These are phyloP conservation scores for Lochmaea crataegi DNA, from an alignment of 2,888 invertebrate genomes.

Conservation along the genomic window DNA sequence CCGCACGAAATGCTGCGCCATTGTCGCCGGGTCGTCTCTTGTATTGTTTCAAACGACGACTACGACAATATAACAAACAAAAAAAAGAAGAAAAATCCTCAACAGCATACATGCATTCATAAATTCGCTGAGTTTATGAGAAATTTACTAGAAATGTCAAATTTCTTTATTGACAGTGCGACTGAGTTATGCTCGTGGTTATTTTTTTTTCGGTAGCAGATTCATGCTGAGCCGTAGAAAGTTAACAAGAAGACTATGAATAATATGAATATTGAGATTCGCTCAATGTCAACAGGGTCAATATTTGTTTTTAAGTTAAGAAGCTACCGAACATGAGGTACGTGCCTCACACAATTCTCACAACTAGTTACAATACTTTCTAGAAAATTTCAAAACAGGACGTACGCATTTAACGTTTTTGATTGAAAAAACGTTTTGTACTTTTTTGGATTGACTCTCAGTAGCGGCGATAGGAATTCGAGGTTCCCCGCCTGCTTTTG, in stretches of 20 bases:
- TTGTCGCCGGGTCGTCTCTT: slow-evolving; percentile 45
- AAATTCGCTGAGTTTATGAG: slow-evolving; percentile 38
- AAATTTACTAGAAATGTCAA: slow-evolving; percentile 40
- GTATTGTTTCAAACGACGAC: slow-evolving; percentile 38
- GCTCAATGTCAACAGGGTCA: slow-evolving; percentile 15
- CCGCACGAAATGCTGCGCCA: slow-evolving; percentile 50
- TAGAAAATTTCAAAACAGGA: no score
- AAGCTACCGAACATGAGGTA: background rate
- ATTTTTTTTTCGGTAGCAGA: slow-evolving; percentile 31
- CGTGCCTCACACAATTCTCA: background rate
- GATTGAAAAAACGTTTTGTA: no score
- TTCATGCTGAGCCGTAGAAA: slow-evolving; percentile 30
- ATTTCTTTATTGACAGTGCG: slow-evolving; percentile 37
- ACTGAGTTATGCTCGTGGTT: slow-evolving; percentile 25
- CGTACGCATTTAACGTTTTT: no score
- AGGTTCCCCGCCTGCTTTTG: no score
- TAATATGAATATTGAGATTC: slow-evolving; percentile 28
- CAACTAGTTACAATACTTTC: background rate
- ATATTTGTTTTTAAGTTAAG: slow-evolving; percentile 8
- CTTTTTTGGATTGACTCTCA: no score
- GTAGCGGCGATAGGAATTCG: no score
- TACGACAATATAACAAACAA: slow-evolving; percentile 18
- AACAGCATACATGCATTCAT: slow-evolving; percentile 37
- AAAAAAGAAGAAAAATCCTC: slow-evolving; percentile 8
- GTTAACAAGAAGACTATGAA: slow-evolving; percentile 33